Evolutionary conservation across 2,113 vertebrate genomes (phyloP).

Genomic region (Pseudolaguvia tuberculata): DNA sequence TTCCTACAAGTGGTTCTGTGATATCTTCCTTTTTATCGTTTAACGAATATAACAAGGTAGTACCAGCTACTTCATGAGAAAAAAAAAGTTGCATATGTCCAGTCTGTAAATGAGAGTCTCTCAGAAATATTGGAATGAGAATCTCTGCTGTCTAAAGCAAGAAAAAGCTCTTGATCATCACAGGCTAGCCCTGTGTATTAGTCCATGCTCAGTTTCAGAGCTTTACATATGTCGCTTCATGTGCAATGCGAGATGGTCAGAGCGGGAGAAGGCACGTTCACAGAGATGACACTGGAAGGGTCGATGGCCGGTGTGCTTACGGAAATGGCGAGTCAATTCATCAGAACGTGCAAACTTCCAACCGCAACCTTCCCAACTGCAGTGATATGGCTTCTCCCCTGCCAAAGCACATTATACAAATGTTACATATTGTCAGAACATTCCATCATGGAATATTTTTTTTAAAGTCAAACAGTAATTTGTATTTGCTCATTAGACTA

Average conservation of each 20-base stretch:
- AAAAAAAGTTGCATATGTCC: slow-evolving; percentile 44
- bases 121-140: not conserved
- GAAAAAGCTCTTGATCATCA: slow-evolving; percentile 27
- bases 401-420: not conserved
- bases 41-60: slow-evolving; percentile 61
- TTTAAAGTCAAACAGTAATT: not conserved
- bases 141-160: slow-evolving; percentile 30
- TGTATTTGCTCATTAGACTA: not conserved
- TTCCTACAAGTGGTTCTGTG: slow-evolving; percentile 51
- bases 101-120: slow-evolving; percentile 41
- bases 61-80: slow-evolving; percentile 78
- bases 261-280: slow-evolving; percentile 89
- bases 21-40: slow-evolving; percentile 20
- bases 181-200: slow-evolving; percentile 11
- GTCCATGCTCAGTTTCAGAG: slow-evolving; percentile 19
- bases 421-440: not conserved
- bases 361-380: slow-evolving; percentile 93
- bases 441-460: not conserved
- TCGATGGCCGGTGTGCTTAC: slow-evolving; percentile 92
- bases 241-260: slow-evolving; percentile 91
- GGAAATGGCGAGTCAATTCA: slow-evolving; percentile 90
- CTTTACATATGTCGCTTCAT: slow-evolving; percentile 91
- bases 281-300: slow-evolving; percentile 96
- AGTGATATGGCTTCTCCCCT: slow-evolving; percentile 97
- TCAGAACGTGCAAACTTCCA: slow-evolving; percentile 95